Percentiles rank a stretch among this genome's conserved stretches.
phyloP scores from a whole-genome alignment of 2,888 invertebrate genomes.

The Halocaridina rubra region DNA sequence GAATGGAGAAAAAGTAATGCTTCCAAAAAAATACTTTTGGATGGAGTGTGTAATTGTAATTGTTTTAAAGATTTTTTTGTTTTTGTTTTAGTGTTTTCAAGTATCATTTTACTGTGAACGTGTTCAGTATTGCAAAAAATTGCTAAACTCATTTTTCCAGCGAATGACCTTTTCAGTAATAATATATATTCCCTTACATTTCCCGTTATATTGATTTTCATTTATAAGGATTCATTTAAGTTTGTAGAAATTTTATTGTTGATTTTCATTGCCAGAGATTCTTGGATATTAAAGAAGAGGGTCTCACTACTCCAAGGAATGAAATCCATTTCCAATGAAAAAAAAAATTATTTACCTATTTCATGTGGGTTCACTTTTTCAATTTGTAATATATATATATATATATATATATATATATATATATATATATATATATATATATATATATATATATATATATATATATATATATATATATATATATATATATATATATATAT shows the following conservation, averaged over 20 bases:
- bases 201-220: too few species aligned
- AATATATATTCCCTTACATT: too few species aligned
- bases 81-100: too few species aligned
- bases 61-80: too few species aligned
- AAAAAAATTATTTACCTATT: neutral
- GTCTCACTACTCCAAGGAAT: neutral
- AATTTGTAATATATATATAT: neutral
- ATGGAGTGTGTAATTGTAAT: too few species aligned
- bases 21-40: too few species aligned
- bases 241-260: neutral
- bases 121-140: too few species aligned
- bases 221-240: too few species aligned
- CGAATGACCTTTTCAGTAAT: too few species aligned
- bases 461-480: conserved; percentile 12
- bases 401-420: conserved; percentile 6
- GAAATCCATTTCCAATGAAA: neutral
- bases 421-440: conserved; percentile 1
- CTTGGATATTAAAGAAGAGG: neutral
- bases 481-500: conserved; percentile 22
- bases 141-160: too few species aligned
- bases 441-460: conserved; percentile 21
- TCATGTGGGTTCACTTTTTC: neutral
- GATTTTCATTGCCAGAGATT: neutral
- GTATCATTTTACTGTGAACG: too few species aligned
- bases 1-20: too few species aligned